Percentiles rank a stretch among this genome's conserved stretches.
Conservation (phyloP, 2,888 invertebrate genomes). For the Drosophila borealis region DNA sequence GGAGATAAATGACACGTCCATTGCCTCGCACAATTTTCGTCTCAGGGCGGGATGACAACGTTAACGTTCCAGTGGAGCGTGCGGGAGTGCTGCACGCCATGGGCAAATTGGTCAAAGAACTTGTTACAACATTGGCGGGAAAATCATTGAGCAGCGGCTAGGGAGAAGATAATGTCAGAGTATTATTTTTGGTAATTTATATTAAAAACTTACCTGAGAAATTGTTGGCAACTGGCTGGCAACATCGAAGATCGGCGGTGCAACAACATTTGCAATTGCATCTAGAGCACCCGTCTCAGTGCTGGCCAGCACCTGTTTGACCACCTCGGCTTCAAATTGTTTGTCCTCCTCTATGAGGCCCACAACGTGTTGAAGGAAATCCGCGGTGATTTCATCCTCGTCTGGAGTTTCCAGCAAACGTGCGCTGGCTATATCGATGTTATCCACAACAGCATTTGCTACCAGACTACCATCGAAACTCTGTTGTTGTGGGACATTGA, state of each 20-base stretch:
- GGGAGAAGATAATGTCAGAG: neutral
- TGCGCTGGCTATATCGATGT: constrained; percentile 79
- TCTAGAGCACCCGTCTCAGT: constrained; percentile 48
- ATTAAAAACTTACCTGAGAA: constrained; percentile 11
- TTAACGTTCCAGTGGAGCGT: constrained; percentile 20
- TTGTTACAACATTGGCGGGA: constrained; percentile 14
- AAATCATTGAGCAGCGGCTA: constrained; percentile 29
- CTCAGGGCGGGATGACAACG: constrained; percentile 76
- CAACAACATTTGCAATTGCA: constrained; percentile 34
- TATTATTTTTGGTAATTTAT: neutral
- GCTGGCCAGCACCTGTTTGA: constrained; percentile 87
- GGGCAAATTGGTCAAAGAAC: constrained; percentile 30
- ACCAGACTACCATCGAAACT: constrained; percentile 9
- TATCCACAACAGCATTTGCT: constrained; percentile 40
- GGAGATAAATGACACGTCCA: constrained; percentile 91
- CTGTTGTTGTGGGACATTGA: constrained; percentile 12
- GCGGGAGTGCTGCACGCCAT: constrained; percentile 61
- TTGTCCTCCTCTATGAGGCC: constrained; percentile 89
- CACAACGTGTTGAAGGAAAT: constrained; percentile 90
- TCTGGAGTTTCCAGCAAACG: constrained; percentile 86
- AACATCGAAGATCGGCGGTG: constrained; percentile 35
- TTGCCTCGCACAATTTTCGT: constrained; percentile 91
- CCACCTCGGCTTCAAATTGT: constrained; percentile 90
- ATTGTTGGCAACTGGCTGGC: constrained; percentile 25
- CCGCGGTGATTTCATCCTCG: constrained; percentile 88